phyloP scores from a whole-genome alignment of 2,888 invertebrate species.

The Oligia latruncula region DNA sequence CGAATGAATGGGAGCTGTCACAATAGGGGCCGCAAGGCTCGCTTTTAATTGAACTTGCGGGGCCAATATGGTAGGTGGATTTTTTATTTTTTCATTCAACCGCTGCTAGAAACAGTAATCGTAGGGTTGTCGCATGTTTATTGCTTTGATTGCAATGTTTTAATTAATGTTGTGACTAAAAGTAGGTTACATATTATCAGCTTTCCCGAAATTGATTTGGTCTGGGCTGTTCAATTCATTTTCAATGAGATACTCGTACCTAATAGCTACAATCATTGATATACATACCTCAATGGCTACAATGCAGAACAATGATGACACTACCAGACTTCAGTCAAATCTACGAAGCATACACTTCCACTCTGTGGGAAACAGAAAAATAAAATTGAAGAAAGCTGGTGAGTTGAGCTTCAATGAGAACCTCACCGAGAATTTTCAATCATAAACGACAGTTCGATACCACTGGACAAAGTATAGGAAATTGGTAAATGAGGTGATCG shows the following conservation, averaged over 20 bases:
- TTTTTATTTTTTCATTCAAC: constrained; percentile 85
- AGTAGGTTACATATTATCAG: neutral
- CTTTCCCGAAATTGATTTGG: neutral
- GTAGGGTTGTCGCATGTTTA: constrained; percentile 73
- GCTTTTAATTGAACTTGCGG: constrained; percentile 79
- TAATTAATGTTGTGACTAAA: constrained; percentile 7
- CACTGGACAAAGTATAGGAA: no score
- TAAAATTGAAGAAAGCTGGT: neutral
- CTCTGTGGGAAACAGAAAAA: neutral
- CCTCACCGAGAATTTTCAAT: neutral
- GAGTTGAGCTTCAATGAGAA: neutral
- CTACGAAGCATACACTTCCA: neutral
- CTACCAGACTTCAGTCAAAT: neutral
- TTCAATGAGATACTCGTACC: neutral
- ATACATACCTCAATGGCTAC: no score
- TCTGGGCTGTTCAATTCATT: neutral
- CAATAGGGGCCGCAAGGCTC: constrained; percentile 73
- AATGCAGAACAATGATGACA: neutral
- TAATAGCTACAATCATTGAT: neutral
- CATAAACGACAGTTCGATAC: neutral
- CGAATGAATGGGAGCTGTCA: constrained; percentile 81
- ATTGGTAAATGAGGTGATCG: neutral
- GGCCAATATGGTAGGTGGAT: constrained; percentile 82
- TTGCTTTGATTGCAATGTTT: constrained; percentile 17
- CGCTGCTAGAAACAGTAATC: constrained; percentile 70